Base-by-base conservation (phyloP, 2,113 vertebrate species). In the Cathartes aura region DNA sequence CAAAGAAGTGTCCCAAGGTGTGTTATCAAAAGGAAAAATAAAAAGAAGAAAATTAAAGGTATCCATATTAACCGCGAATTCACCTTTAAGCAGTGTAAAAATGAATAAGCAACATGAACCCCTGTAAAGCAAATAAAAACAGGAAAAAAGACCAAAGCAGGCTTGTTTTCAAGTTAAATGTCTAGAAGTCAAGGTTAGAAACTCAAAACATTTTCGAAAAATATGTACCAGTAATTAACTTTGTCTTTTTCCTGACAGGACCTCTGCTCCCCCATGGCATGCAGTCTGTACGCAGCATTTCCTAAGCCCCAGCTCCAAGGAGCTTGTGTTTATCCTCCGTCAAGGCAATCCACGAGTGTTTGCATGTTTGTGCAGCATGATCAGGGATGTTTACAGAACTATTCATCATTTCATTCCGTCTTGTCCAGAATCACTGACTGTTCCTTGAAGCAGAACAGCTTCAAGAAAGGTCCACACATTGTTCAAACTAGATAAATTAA, bases 371-470 rank as follows among this genome's bases (percentile, higher is more conserved):
- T 66, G 32, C 45, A 72, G 50, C 16, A 1, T 2, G 15, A 60
- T 62, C 60, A 45, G 15, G 56, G 55, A 71, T 63, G 40, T 87
- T 97, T 94, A 93, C 68, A 96, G 60, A 91, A 52, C 36, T 72
- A 96, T 94, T 94, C 63, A 95, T 97, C 87, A 96, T 78, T 59
- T 53, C 85, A 88, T 95, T 95, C 74, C 45, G 6, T 24, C 89
- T 89, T 94, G 93, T 81, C 73, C 63, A 56, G 27, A 86, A 66
- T 73, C 93, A 84, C 75, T 72, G 79, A 89, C 60, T 36, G 19
- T 5, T 93, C 85, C 72, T 79, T 80, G 80, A 90, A 94, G 92
- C 62, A 94, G 74, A 97, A 90, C 76, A 82, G 27, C 87, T 92
- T 66, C 26, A 47, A 93, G 62, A 85, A 75, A 83, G 64, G 42